These are phyloP conservation scores for Opisthograptis luteolata DNA, from an alignment of 2,888 invertebrate genomes.

Conservation along the genomic window DNA sequence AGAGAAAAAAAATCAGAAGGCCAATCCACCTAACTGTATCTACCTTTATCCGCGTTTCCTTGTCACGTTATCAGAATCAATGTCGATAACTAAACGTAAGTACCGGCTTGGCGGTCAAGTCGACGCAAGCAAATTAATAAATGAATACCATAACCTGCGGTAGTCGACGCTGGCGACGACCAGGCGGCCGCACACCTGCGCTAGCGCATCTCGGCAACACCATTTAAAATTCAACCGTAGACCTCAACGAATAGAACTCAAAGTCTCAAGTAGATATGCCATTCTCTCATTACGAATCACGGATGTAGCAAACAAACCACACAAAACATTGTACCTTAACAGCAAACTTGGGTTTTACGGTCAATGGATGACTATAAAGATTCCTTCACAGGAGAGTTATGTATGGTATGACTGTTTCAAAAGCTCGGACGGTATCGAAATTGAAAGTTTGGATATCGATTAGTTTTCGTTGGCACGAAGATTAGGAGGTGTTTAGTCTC, in stretches of 20 bases:
- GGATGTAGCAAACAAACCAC: slow-evolving; percentile 81
- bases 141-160: slow-evolving; percentile 79
- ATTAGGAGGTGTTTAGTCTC: too few species aligned
- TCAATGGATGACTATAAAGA: slow-evolving; percentile 63
- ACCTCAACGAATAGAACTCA: fast-evolving
- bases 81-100: slow-evolving; percentile 51
- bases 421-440: slow-evolving; percentile 38
- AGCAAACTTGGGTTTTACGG: slow-evolving; percentile 75
- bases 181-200: slow-evolving; percentile 82
- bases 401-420: slow-evolving; percentile 57
- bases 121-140: slow-evolving; percentile 80
- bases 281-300: slow-evolving; percentile 80
- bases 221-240: slow-evolving; percentile 47
- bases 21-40: too few species aligned
- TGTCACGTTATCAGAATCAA: slow-evolving; percentile 20
- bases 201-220: slow-evolving; percentile 61
- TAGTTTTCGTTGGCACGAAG: slow-evolving; percentile 3
- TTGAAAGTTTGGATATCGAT: slow-evolving; percentile 39
- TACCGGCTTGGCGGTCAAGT: slow-evolving; percentile 64
- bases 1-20: slow-evolving; percentile 4
- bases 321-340: slow-evolving; percentile 78
- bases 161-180: slow-evolving; percentile 74
- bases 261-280: slow-evolving; percentile 26
- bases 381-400: slow-evolving; percentile 62
- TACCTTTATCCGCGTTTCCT: slow-evolving; percentile 5